These are phyloP conservation scores for Trematomus bernacchii DNA, from an alignment of 2,797 vertebrate genomes.

Conservation along the genomic window DNA sequence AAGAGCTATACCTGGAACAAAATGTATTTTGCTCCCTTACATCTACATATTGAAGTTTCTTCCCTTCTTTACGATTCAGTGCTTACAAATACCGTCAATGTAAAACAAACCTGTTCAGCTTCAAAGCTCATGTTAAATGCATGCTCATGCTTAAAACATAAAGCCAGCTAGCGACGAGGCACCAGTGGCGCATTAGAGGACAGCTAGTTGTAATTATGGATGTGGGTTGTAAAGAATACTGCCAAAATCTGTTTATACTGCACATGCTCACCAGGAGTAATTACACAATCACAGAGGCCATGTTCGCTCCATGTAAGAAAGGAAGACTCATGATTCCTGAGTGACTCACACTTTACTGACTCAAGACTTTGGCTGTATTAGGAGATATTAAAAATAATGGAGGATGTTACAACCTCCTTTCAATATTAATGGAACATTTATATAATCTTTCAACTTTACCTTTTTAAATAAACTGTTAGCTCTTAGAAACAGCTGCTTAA, in stretches of 20 bases:
- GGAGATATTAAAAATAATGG: slow-evolving; percentile 30
- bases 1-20: slow-evolving; percentile 6
- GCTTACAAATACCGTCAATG: slow-evolving; percentile 66
- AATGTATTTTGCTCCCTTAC: slow-evolving; percentile 6
- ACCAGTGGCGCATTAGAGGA: slow-evolving; percentile 54
- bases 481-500: slow-evolving; percentile 11
- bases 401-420: slow-evolving; percentile 28
- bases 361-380: slow-evolving; percentile 42
- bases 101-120: slow-evolving; percentile 67
- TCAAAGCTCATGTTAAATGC: slow-evolving; percentile 74
- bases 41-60: slow-evolving; percentile 20
- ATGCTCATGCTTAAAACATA: slow-evolving; percentile 78
- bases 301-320: slow-evolving; percentile 12
- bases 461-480: slow-evolving; percentile 27
- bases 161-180: slow-evolving; percentile 33
- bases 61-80: slow-evolving; percentile 26
- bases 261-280: slow-evolving; percentile 44
- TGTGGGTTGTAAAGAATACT: slow-evolving; percentile 41
- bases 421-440: slow-evolving; percentile 38
- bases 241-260: slow-evolving; percentile 32
- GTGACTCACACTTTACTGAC: slow-evolving; percentile 62
- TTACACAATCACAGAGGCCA: slow-evolving; percentile 48
- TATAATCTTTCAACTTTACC: slow-evolving; percentile 3
- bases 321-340: slow-evolving; percentile 23
- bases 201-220: slow-evolving; percentile 63